phyloP scores from a whole-genome alignment of 2,797 vertebrate genomes.

The Chiroxiphia lanceolata region DNA sequence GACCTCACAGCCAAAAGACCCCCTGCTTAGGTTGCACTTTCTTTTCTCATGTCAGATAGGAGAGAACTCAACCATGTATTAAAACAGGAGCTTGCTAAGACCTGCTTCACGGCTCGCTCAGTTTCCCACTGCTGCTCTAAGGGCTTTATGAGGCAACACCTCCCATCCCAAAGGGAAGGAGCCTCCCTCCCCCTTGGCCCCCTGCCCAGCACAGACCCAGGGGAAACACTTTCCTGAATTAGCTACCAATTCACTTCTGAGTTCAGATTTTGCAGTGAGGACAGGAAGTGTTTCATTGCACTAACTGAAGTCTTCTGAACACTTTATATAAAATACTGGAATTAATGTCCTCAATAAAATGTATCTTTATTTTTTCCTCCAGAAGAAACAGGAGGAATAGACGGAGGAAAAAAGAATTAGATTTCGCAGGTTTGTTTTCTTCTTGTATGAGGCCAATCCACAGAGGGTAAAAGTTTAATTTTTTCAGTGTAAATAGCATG shows the following conservation, averaged over 20 bases:
- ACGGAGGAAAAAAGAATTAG: neutral
- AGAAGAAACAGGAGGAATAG: neutral
- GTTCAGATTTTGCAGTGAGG: neutral
- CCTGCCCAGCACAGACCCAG: neutral
- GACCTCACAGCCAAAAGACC: neutral
- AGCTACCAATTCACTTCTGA: neutral
- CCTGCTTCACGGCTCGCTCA: neutral
- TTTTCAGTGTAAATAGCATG: neutral
- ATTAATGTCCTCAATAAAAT: neutral
- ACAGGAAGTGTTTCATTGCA: neutral
- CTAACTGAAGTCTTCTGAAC: neutral
- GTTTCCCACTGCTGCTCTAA: neutral
- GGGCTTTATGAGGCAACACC: neutral
- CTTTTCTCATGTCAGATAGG: neutral
- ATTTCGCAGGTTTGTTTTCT: neutral
- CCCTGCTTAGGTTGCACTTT: neutral
- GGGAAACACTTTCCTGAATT: neutral
- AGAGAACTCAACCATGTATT: slow-evolving; percentile 24
- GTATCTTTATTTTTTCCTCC: neutral
- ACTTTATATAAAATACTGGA: neutral
- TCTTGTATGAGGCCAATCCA: neutral
- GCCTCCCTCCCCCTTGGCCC: neutral
- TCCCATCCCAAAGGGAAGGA: neutral
- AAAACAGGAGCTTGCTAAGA: neutral
- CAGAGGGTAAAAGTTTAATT: neutral